These are phyloP conservation scores for Cygnus buccinator DNA, from an alignment of 2,113 vertebrate genomes.

Conservation along the genomic window DNA sequence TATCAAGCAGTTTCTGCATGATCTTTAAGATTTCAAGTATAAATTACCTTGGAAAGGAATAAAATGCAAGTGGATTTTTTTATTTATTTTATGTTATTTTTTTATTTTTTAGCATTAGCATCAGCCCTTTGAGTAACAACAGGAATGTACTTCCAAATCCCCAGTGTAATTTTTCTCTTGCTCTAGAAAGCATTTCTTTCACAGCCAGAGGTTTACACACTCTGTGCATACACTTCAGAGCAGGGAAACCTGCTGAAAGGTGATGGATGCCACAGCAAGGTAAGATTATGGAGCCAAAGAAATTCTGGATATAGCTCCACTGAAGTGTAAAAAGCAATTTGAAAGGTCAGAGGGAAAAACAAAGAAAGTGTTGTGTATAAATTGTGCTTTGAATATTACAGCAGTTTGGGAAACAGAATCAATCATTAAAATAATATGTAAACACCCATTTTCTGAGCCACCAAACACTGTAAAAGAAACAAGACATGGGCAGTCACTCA, in stretches of 20 bases:
- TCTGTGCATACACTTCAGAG: not conserved
- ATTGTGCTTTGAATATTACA: not conserved
- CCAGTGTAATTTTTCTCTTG: not conserved
- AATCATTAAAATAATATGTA: not conserved
- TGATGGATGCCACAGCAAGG: slow-evolving; percentile 18
- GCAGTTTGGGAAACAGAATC: not conserved
- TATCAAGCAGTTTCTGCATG: slow-evolving; percentile 28
- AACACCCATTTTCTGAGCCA: not conserved
- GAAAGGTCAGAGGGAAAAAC: slow-evolving; percentile 24
- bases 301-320: not conserved
- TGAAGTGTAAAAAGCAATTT: slow-evolving; percentile 19
- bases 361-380: slow-evolving; percentile 14
- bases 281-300: slow-evolving; percentile 1
- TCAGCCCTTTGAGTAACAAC: not conserved
- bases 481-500: not conserved
- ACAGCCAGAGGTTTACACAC: not conserved
- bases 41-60: not conserved
- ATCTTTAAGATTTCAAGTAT: slow-evolving; percentile 6
- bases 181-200: not conserved
- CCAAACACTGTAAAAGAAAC: not conserved
- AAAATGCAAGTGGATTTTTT: not conserved
- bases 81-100: not conserved
- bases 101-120: not conserved
- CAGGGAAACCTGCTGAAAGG: not conserved
- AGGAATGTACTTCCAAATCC: not conserved